Evolutionary conservation across 2,113 vertebrate species (phyloP).

Genomic region (Eulacestoma nigropectus): DNA sequence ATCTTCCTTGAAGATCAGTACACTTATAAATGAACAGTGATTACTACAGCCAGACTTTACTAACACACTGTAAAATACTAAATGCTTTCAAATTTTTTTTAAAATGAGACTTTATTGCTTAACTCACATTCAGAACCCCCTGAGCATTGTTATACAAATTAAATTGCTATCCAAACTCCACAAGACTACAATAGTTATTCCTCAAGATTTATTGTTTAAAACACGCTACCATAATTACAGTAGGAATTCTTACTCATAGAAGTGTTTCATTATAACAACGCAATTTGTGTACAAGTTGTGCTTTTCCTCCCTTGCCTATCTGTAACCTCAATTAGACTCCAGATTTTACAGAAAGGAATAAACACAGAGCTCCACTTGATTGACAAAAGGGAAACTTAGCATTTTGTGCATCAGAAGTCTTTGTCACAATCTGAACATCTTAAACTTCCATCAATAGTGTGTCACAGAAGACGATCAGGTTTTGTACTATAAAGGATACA

Average conservation of each 20-base stretch:
- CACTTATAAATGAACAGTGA: background rate
- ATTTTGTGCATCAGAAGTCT: background rate
- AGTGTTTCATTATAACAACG: background rate
- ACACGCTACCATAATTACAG: background rate
- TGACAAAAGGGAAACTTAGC: background rate
- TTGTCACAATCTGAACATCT: background rate
- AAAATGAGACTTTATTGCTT: background rate
- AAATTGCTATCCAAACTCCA: background rate
- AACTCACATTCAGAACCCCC: background rate
- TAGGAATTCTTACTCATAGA: background rate
- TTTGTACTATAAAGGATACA: slow-evolving; percentile 74
- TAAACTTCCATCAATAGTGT: background rate
- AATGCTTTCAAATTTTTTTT: background rate
- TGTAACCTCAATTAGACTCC: background rate
- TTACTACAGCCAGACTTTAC: background rate
- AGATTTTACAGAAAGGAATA: background rate
- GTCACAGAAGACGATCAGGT: background rate
- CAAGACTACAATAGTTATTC: background rate
- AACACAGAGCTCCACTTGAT: background rate
- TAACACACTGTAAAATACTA: background rate
- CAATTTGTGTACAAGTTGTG: background rate
- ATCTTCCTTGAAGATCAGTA: background rate
- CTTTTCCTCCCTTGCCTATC: background rate
- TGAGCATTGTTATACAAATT: background rate
- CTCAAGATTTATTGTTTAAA: background rate